A percentile compares a stretch with the other conserved stretches of the same genome.
Conservation (phyloP, 2,888 invertebrate species). For the Heliconius aoede region DNA sequence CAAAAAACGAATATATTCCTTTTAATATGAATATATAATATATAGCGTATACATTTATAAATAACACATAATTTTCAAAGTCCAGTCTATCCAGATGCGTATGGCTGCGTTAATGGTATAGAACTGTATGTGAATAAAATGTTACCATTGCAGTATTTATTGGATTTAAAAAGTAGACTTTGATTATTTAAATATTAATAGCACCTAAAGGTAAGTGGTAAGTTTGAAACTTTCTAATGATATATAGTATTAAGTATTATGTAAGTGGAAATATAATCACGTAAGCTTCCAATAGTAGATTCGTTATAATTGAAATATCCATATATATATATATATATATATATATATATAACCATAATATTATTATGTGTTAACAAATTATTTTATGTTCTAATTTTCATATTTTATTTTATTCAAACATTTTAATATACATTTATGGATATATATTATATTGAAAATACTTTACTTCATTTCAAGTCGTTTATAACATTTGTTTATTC, state of each 20-base stretch:
- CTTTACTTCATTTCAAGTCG: no score
- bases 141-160: conserved; percentile 30
- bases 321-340: not conserved
- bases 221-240: conserved; percentile 14
- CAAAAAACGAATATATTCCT: no score
- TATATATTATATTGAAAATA: no score
- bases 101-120: conserved; percentile 51
- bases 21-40: no score
- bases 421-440: no score
- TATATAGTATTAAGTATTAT: conserved; percentile 21
- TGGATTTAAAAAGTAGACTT: not conserved
- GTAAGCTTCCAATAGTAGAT: conserved; percentile 71
- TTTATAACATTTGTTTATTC: no score
- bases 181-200: no score
- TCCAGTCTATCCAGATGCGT: conserved; percentile 42
- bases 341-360: no score
- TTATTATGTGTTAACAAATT: no score
- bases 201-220: not conserved
- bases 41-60: no score
- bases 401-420: no score
- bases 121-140: conserved; percentile 30
- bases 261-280: conserved; percentile 62
- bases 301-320: conserved; percentile 2
- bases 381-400: no score
- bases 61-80: not conserved